Percentiles rank a stretch among this genome's conserved stretches.
These are phyloP conservation scores for Catagonus wagneri DNA, from an alignment of 2,113 vertebrate genomes.

Conservation along the genomic window DNA sequence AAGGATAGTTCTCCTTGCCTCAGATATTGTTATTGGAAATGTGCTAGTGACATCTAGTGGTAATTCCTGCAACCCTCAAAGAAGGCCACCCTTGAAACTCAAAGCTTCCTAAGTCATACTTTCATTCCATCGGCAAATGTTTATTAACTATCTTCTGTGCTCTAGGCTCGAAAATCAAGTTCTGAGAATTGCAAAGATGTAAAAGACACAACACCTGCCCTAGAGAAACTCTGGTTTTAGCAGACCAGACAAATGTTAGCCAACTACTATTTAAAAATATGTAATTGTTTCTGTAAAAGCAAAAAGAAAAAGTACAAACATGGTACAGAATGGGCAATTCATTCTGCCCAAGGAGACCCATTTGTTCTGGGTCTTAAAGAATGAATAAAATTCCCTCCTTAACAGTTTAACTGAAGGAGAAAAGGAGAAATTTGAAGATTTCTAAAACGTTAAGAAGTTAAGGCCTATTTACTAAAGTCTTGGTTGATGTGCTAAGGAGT, in stretches of 20 bases:
- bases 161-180: background rate
- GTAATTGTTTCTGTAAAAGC: background rate
- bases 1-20: background rate
- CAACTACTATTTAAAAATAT: background rate
- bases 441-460: background rate
- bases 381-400: background rate
- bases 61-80: constrained; percentile 31
- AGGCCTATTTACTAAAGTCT: background rate
- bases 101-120: background rate
- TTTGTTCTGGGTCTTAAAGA: background rate
- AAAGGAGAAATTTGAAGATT: background rate
- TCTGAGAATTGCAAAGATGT: background rate
- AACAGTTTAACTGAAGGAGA: background rate
- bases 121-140: background rate
- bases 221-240: background rate
- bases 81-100: background rate
- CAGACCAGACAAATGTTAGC: background rate
- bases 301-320: background rate
- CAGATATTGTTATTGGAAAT: constrained; percentile 42
- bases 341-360: background rate
- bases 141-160: background rate
- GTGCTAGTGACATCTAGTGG: constrained; percentile 79
- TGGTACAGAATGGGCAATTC: background rate
- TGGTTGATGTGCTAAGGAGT: background rate
- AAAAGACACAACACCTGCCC: background rate